Conservation (phyloP, 2,113 vertebrate species). For the Columba janthina region DNA sequence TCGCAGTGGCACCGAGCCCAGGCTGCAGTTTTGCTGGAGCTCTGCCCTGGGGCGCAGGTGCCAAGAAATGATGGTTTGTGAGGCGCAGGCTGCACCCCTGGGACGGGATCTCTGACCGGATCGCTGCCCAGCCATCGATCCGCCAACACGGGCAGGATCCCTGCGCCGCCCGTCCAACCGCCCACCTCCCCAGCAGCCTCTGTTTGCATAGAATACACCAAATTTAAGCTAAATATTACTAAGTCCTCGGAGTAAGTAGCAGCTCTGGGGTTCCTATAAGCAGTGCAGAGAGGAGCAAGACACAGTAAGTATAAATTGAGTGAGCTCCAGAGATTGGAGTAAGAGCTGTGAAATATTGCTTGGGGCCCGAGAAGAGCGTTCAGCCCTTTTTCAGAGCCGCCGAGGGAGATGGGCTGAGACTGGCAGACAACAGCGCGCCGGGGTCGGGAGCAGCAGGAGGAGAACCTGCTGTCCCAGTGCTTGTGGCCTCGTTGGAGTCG, state of each 20-base stretch:
- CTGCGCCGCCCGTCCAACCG: background rate
- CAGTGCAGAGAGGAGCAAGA: background rate
- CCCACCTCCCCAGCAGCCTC: background rate
- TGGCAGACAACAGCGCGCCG: background rate
- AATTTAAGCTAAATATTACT: background rate
- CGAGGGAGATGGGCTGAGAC: background rate
- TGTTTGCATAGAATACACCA: background rate
- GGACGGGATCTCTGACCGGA: background rate
- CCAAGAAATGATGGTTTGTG: background rate
- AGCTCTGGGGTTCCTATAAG: background rate
- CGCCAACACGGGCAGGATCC: background rate
- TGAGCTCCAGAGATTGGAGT: background rate
- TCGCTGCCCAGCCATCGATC: fast-evolving
- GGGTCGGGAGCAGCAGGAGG: background rate
- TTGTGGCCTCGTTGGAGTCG: slow-evolving; percentile 42
- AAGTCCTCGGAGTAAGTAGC: background rate
- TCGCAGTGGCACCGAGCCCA: background rate
- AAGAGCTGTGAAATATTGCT: slow-evolving; percentile 44
- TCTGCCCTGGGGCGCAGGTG: slow-evolving; percentile 1
- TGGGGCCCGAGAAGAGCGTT: background rate
- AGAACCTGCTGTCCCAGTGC: slow-evolving; percentile 14
- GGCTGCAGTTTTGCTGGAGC: slow-evolving; percentile 1
- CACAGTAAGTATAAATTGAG: slow-evolving; percentile 28
- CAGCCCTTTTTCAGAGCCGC: slow-evolving; percentile 47
- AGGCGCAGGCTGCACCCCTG: background rate